These are phyloP conservation scores for Polydrusus cervinus DNA, from an alignment of 2,888 invertebrate genomes.

Conservation along the genomic window DNA sequence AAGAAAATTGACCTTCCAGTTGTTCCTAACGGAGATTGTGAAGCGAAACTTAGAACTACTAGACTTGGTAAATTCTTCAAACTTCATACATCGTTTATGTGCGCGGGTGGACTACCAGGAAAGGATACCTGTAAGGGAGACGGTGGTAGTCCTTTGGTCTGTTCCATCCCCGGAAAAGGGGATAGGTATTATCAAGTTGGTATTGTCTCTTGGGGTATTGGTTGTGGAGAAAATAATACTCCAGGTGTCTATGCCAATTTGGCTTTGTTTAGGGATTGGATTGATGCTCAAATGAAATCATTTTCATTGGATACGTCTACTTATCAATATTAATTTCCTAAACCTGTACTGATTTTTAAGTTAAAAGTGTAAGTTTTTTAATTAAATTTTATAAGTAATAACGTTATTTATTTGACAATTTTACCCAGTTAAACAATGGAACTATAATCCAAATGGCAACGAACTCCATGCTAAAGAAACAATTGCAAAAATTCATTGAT, in stretches of 20 bases:
- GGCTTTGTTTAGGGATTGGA: slow-evolving; percentile 70
- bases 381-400: slow-evolving; percentile 15
- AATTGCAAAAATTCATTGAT: too few relatives aligned
- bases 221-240: slow-evolving; percentile 79
- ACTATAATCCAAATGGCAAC: too few relatives aligned
- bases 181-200: slow-evolving; percentile 79
- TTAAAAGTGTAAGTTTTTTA: slow-evolving; percentile 3
- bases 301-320: slow-evolving; percentile 44
- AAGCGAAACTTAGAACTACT: slow-evolving; percentile 75
- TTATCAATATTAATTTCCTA: slow-evolving; percentile 47
- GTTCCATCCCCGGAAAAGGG: slow-evolving; percentile 73
- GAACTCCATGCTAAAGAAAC: too few relatives aligned
- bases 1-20: slow-evolving; percentile 82
- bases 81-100: slow-evolving; percentile 82
- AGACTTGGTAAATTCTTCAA: slow-evolving; percentile 79
- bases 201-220: slow-evolving; percentile 89
- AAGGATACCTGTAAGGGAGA: slow-evolving; percentile 79
- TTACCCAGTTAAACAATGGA: too few relatives aligned
- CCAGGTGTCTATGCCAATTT: slow-evolving; percentile 87
- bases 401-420: too few relatives aligned
- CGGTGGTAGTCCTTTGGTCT: slow-evolving; percentile 77
- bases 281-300: slow-evolving; percentile 54
- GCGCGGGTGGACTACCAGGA: slow-evolving; percentile 80
- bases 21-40: slow-evolving; percentile 77
- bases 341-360: slow-evolving; percentile 23